phyloP scores from a whole-genome alignment of 2,888 invertebrate species.

The Lumbricus terrestris region DNA sequence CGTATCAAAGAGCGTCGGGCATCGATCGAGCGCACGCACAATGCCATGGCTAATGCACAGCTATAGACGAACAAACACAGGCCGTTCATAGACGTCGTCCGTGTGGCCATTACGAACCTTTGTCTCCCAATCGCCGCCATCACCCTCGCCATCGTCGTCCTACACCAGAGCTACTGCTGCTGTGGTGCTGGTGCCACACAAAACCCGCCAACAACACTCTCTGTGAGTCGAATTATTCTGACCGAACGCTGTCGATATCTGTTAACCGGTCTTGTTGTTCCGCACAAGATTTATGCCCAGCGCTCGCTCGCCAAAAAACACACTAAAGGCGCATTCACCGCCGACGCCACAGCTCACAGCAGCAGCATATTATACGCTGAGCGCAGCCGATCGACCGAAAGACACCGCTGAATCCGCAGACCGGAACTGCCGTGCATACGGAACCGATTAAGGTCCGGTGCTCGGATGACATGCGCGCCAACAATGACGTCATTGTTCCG shows the following conservation, averaged over 20 bases:
- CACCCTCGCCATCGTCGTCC: not conserved
- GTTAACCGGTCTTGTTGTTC: not conserved
- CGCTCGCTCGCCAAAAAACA: not conserved
- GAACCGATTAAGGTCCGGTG: constrained; percentile 10
- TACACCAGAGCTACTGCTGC: not conserved
- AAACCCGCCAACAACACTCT: not conserved
- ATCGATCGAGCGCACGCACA: not conserved
- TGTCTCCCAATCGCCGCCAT: not conserved
- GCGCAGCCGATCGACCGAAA: not conserved
- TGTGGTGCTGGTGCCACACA: no score
- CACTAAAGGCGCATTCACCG: not conserved
- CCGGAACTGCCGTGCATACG: constrained; percentile 7
- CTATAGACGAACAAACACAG: not conserved
- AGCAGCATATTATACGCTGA: not conserved
- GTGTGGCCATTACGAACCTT: not conserved
- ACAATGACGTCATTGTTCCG: constrained; percentile 13
- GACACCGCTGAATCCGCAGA: not conserved
- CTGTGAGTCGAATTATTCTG: not conserved
- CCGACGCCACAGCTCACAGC: no score
- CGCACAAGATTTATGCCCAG: not conserved
- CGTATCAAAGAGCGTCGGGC: not conserved
- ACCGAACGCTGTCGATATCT: not conserved
- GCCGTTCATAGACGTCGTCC: not conserved
- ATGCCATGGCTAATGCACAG: not conserved
- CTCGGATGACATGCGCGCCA: constrained; percentile 14